phyloP scores from a whole-genome alignment of 2,113 vertebrate genomes.

The Trematomus loennbergii region DNA sequence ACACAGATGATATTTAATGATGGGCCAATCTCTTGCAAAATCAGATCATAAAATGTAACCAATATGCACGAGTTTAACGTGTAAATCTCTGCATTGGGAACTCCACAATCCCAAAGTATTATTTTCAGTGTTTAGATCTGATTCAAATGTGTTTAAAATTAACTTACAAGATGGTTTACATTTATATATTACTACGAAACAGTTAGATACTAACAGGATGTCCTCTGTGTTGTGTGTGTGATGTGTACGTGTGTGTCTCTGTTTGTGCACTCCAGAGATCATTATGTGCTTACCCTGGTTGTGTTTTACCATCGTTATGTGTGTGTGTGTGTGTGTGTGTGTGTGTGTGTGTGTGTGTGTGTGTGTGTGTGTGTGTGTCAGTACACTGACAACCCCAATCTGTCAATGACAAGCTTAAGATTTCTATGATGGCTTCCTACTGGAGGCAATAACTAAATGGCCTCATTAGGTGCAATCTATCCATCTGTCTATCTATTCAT shows the following conservation, averaged over 20 bases:
- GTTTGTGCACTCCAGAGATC: conserved; percentile 28
- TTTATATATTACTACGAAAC: conserved; percentile 11
- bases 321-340: conserved; percentile 10
- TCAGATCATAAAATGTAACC: conserved; percentile 4
- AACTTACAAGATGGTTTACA: conserved; percentile 16
- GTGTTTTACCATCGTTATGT: conserved; percentile 55
- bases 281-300: conserved; percentile 52
- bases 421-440: conserved; percentile 34
- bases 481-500: not conserved
- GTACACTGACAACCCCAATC: conserved; percentile 27
- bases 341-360: not conserved
- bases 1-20: not conserved
- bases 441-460: conserved; percentile 42
- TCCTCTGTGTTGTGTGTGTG: not conserved
- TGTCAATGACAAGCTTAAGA: conserved; percentile 45
- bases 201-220: conserved; percentile 20
- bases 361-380: not conserved
- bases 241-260: not conserved
- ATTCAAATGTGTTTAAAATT: too few relatives aligned
- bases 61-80: not conserved
- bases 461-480: conserved; percentile 42
- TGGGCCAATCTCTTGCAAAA: conserved; percentile 8
- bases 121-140: not conserved
- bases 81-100: conserved; percentile 1
- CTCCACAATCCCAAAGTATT: not conserved